Percentiles rank a stretch among this genome's conserved stretches.
Evolutionary conservation across 2,797 vertebrate species (phyloP).

Genomic region (Microctenopoma lineatum): DNA sequence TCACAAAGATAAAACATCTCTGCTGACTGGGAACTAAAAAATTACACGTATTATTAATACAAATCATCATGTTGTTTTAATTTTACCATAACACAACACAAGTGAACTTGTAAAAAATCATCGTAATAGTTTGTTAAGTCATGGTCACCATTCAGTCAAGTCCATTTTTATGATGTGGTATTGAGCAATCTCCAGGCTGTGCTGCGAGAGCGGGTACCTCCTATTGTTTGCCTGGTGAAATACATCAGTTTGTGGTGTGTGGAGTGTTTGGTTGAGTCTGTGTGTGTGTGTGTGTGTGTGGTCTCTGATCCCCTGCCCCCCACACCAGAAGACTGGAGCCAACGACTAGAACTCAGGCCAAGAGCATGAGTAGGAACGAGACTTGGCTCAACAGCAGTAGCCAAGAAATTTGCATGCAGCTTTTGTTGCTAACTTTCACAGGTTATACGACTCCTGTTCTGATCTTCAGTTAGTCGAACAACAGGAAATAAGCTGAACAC

Average conservation of each 20-base stretch:
- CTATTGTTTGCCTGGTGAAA: constrained; percentile 46
- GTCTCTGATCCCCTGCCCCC: constrained; percentile 70
- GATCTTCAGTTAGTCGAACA: constrained; percentile 28
- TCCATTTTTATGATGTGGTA: constrained; percentile 24
- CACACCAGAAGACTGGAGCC: constrained; percentile 60
- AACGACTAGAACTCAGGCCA: constrained; percentile 52
- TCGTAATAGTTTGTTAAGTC: constrained; percentile 14
- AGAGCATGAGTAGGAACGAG: constrained; percentile 60
- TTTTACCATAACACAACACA: too few species aligned
- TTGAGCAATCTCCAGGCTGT: constrained; percentile 4
- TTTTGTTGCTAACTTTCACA: constrained; percentile 62
- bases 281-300: constrained; percentile 68
- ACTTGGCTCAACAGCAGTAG: constrained; percentile 51
- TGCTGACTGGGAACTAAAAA: background rate
- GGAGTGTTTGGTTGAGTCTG: constrained; percentile 37
- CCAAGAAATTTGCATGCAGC: constrained; percentile 62
- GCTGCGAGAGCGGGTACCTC: constrained; percentile 3
- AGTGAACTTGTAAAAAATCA: background rate
- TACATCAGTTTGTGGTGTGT: constrained; percentile 58
- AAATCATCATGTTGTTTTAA: background rate
- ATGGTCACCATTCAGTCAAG: constrained; percentile 17
- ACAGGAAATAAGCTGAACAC: constrained; percentile 50
- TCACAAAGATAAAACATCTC: background rate
- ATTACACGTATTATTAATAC: background rate
- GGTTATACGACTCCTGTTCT: constrained; percentile 39